Conservation (phyloP, 2,113 vertebrate genomes). For the Sapayoa aenigma region DNA sequence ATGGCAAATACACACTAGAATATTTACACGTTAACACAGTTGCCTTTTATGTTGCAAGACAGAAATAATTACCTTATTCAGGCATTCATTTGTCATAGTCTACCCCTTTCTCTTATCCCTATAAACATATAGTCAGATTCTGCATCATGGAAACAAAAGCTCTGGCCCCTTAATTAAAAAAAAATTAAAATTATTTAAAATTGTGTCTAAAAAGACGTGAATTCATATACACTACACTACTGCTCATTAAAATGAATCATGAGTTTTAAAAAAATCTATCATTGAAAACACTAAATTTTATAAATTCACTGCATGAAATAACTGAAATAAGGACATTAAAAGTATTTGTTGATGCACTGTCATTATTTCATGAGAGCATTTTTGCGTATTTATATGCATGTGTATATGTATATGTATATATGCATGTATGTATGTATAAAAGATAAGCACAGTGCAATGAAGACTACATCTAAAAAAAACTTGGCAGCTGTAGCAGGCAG, state of each 20-base stretch:
- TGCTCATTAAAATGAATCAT: background rate
- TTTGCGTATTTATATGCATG: background rate
- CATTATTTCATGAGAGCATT: slow-evolving; percentile 21
- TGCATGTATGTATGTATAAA: background rate
- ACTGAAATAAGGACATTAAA: background rate
- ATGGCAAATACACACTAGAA: background rate
- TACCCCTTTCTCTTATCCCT: background rate
- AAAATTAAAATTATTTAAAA: background rate
- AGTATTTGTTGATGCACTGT: background rate
- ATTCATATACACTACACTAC: background rate
- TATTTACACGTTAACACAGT: background rate
- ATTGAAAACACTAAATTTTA: background rate
- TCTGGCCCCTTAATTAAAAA: background rate
- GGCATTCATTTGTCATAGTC: background rate
- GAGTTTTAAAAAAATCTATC: background rate
- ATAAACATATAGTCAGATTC: background rate
- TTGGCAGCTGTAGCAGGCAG: slow-evolving; percentile 61
- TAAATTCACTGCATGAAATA: background rate
- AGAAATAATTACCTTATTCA: background rate
- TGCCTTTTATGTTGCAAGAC: background rate
- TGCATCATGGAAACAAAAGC: background rate
- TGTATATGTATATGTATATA: background rate
- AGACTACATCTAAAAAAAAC: slow-evolving; percentile 16
- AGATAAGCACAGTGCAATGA: slow-evolving; percentile 59
- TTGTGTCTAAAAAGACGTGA: background rate